Base-by-base conservation (phyloP, 2,797 vertebrate genomes). In the Rallus crepitans region DNA sequence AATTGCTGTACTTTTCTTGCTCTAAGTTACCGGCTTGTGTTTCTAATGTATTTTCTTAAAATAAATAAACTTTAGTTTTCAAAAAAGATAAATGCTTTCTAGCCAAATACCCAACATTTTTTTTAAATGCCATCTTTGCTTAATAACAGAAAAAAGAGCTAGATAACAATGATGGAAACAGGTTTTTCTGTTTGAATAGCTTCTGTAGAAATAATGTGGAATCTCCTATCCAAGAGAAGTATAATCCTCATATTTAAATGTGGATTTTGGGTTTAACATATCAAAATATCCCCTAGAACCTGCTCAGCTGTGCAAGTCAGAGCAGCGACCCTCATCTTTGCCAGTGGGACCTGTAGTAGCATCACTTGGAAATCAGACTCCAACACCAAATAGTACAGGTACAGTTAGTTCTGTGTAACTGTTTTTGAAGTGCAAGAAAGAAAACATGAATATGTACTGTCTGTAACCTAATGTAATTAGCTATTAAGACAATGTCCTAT, bases 331-430 rank as follows among this genome's bases (percentile, higher is more conserved):
- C 39, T 99, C 99, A 40, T 99, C 99, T 53, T 97, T 99, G 97
- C 98, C 99, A 8, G 99, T 99, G 94, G 99, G 99, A 96, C 98
- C 99, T 45, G 98, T 99, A 37, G 98, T 99, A 97, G 98, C 99
- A 39, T 98, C 99, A 17, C 99, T 99, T 95, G 99, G 99, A 94
- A 99, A 98, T 97, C 99, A 99, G 98, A 99, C 99, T 89, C 99
- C 99, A 79, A 99, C 99, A 96, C 99, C 99, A 97, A 99, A 99
- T 97, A 99, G 99, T 98, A 99, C 99, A 99, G 99, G 99, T 99
- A 97, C 37, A 61, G 55, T 64, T 81, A 61, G 53, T 63, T 79
- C 50, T 93, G 24, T 81, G 3, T 66, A 20, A 82, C 40, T 86
- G 39, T 77, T 72, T 23, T 56, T 59, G 42, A 64, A 42, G 11